These are phyloP conservation scores for Galemys pyrenaicus DNA, from an alignment of 2,113 vertebrate species.

Conservation along the genomic window DNA sequence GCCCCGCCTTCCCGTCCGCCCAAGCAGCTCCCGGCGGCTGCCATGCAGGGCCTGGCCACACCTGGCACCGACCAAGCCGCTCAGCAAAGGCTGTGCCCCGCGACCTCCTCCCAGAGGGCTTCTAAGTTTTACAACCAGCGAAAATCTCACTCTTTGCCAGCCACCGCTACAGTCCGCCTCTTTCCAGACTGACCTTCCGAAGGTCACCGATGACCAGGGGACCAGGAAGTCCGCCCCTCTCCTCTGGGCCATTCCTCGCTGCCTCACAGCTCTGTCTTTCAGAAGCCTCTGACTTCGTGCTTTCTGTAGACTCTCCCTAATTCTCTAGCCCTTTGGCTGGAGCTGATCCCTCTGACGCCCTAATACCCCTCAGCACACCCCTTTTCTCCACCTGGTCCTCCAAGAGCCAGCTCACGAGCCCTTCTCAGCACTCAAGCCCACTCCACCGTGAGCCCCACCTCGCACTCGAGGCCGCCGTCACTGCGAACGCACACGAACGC, in stretches of 20 bases:
- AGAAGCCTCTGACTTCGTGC: background rate
- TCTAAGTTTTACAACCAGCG: background rate
- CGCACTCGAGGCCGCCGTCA: too few relatives aligned
- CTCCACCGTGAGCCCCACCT: too few relatives aligned
- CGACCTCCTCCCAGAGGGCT: background rate
- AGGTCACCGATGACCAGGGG: background rate
- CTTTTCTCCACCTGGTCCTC: background rate
- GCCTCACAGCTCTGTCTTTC: background rate
- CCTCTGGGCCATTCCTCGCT: accelerated
- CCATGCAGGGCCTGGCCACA: too few relatives aligned
- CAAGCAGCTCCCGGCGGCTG: background rate
- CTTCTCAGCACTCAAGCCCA: too few relatives aligned
- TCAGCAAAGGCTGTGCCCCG: accelerated
- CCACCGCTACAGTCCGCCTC: background rate
- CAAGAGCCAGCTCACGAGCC: background rate
- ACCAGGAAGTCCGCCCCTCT: background rate
- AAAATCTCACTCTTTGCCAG: background rate
- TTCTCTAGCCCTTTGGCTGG: background rate
- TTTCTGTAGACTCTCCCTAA: background rate
- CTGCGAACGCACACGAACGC: background rate
- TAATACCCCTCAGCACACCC: background rate
- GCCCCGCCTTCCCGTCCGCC: background rate
- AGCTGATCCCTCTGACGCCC: too few relatives aligned
- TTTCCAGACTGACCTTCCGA: background rate
- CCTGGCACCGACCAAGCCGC: background rate